Evolutionary conservation across 2,113 vertebrate species (phyloP).

Genomic region (Actenoides hombroni): DNA sequence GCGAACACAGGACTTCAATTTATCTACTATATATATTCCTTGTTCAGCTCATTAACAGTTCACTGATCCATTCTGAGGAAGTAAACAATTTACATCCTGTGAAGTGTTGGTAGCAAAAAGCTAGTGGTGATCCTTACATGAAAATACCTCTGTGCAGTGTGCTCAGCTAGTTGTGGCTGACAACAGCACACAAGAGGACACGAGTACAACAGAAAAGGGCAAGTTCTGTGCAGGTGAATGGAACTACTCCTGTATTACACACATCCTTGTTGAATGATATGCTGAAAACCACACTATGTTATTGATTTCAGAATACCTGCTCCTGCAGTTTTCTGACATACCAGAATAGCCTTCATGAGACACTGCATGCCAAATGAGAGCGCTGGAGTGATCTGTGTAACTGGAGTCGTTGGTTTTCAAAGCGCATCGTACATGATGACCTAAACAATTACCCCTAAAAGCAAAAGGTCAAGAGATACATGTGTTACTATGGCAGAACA

Average conservation of each 20-base stretch:
- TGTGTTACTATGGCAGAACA: background rate
- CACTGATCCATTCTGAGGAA: background rate
- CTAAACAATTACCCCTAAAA: background rate
- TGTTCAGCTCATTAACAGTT: background rate
- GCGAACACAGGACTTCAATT: background rate
- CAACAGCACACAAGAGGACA: background rate
- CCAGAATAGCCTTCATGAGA: background rate
- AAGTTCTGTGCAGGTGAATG: accelerated
- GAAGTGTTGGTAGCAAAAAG: background rate
- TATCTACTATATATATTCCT: background rate
- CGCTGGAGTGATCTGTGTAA: background rate
- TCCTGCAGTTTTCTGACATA: background rate
- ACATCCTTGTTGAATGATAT: background rate
- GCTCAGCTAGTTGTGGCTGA: background rate
- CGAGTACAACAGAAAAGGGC: background rate
- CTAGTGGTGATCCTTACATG: background rate
- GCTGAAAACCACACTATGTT: background rate
- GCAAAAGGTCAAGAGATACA: background rate
- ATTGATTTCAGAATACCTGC: background rate
- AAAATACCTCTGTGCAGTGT: too few species aligned
- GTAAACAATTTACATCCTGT: background rate
- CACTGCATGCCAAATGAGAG: background rate
- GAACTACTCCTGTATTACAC: background rate
- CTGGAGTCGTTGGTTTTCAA: background rate
- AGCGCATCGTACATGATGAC: background rate